phyloP scores from a whole-genome alignment of 2,888 invertebrate species.

The Drosophila maculinotata region DNA sequence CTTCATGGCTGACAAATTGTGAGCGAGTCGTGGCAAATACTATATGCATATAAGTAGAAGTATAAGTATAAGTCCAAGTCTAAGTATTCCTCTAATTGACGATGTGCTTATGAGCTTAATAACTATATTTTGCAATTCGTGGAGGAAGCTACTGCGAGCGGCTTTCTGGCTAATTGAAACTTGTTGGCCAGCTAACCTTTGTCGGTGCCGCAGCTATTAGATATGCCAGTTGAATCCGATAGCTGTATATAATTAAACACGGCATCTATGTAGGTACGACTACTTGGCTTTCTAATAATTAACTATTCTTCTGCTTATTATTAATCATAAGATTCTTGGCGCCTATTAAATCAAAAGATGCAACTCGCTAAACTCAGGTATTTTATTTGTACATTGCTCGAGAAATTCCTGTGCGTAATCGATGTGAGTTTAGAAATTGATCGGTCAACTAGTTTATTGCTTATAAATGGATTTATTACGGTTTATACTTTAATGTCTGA shows the following conservation, averaged over 20 bases:
- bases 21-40: slow-evolving; percentile 10
- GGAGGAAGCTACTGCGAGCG: slow-evolving; percentile 49
- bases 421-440: slow-evolving; percentile 21
- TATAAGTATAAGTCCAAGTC: slow-evolving; percentile 20
- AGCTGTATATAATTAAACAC: slow-evolving; percentile 39
- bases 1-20: slow-evolving; percentile 78
- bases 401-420: slow-evolving; percentile 1
- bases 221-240: slow-evolving; percentile 35
- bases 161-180: slow-evolving; percentile 43
- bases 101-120: slow-evolving; percentile 65
- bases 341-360: slow-evolving; percentile 28
- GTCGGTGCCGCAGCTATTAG: slow-evolving; percentile 45
- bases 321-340: slow-evolving; percentile 4
- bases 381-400: not conserved
- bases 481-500: slow-evolving; percentile 13
- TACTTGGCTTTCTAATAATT: slow-evolving; percentile 43
- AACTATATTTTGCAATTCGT: slow-evolving; percentile 66
- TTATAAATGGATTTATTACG: slow-evolving; percentile 41
- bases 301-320: slow-evolving; percentile 18
- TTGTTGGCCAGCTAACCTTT: slow-evolving; percentile 47
- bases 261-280: not conserved
- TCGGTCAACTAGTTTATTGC: slow-evolving; percentile 32
- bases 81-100: slow-evolving; percentile 49
- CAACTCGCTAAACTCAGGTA: not conserved
- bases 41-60: not conserved